phyloP scores from a whole-genome alignment of 2,888 invertebrate genomes.

The Hemistola chrysoprasaria region DNA sequence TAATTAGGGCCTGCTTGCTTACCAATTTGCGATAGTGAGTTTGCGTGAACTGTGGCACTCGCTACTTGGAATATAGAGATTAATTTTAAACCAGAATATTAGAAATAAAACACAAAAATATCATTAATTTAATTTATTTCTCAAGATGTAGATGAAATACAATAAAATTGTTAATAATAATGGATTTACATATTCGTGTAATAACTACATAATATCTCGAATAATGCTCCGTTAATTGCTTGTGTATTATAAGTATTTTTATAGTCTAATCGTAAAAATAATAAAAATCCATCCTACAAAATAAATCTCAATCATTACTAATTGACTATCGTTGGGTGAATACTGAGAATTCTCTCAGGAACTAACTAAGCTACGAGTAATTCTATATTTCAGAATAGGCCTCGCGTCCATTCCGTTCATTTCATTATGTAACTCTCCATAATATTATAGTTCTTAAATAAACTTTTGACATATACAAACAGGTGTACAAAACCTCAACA shows the following conservation, averaged over 20 bases:
- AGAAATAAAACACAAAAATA: constrained; percentile 22
- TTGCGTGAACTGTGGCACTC: too few relatives aligned
- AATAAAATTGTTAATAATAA: constrained; percentile 67
- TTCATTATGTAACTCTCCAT: constrained; percentile 54
- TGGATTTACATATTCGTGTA: constrained; percentile 54
- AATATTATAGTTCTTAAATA: constrained; percentile 64
- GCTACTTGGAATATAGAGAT: too few relatives aligned
- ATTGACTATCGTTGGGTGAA: constrained; percentile 82
- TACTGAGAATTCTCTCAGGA: constrained; percentile 70
- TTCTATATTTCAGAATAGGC: constrained; percentile 58
- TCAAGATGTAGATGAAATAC: constrained; percentile 65
- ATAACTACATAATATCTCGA: constrained; percentile 24
- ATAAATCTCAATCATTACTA: constrained; percentile 77
- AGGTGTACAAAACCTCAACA: constrained; percentile 73
- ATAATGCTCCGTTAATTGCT: constrained; percentile 24
- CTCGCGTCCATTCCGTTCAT: constrained; percentile 47
- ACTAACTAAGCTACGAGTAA: constrained; percentile 63
- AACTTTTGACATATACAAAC: constrained; percentile 79
- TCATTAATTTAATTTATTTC: constrained; percentile 59
- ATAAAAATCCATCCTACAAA: constrained; percentile 62
- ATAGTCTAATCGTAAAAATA: constrained; percentile 57
- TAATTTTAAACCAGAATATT: too few relatives aligned
- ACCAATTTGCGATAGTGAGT: too few relatives aligned
- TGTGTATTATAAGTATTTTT: constrained; percentile 53
- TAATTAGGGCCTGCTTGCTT: too few relatives aligned